A percentile compares a stretch with the other conserved stretches of the same genome.
Conservation (phyloP, 2,888 invertebrate species). For the Drosophila putrida region DNA sequence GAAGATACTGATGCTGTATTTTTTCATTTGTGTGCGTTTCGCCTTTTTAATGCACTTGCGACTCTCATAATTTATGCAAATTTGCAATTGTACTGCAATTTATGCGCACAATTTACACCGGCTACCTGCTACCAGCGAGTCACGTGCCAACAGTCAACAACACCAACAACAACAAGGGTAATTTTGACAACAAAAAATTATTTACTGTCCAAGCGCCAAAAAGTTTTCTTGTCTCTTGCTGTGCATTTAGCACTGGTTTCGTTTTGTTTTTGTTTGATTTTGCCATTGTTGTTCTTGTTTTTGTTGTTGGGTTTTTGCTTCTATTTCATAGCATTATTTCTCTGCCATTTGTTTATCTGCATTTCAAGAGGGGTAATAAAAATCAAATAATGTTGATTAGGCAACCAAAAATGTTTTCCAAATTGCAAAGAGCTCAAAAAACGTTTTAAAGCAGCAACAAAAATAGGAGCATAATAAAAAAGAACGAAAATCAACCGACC, state of each 20-base stretch:
- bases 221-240: conserved; percentile 35
- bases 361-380: conserved; percentile 54
- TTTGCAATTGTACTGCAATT: conserved; percentile 67
- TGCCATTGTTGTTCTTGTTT: conserved; percentile 13
- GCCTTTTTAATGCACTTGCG: conserved; percentile 57
- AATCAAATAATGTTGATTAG: conserved; percentile 60
- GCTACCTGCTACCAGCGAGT: conserved; percentile 44
- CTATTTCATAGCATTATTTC: conserved; percentile 54
- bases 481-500: conserved; percentile 2
- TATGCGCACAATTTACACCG: conserved; percentile 65
- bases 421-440: conserved; percentile 29
- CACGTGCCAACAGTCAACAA: conserved; percentile 48
- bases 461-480: background rate
- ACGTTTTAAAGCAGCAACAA: conserved; percentile 20
- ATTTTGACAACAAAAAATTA: conserved; percentile 20
- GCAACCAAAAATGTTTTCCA: conserved; percentile 32
- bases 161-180: conserved; percentile 12
- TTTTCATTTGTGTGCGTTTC: conserved; percentile 11
- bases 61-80: conserved; percentile 70
- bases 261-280: conserved; percentile 22
- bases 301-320: conserved; percentile 15
- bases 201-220: conserved; percentile 47
- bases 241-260: conserved; percentile 33
- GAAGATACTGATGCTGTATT: conserved; percentile 18
- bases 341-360: conserved; percentile 57